Evolutionary conservation across 2,113 vertebrate species (phyloP), one percentile per base, ranked within the genome.

Genomic region (Channa maculata): DNA sequence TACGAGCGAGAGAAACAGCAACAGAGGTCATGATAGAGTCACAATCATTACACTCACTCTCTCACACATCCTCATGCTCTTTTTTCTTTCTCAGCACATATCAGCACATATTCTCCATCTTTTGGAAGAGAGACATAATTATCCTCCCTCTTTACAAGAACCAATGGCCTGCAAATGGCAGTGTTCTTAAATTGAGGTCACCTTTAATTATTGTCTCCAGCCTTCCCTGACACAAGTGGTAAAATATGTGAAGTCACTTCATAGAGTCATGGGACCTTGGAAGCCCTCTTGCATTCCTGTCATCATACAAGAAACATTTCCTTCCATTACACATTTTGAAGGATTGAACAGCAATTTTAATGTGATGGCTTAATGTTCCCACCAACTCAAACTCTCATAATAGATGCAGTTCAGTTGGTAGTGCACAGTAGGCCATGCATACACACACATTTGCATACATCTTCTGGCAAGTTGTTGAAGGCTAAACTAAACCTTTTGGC

Each of bases 111-210:
- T 75, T 76, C 50, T 49, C 45, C 72, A 67, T 72, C 71, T 80
- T 72, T 87, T 75, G 7, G 51, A 75, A 12, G 39, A 52, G 70
- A 76, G 38, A 52, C n/a, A 48, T 63, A 68, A 70, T 68, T 44
- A 33, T 43, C 75, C 41, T 48, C 49, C 37, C 62, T 79, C 63
- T 82, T 79, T 64, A 48, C 37, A 41, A 46, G 71, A 90, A 79
- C 75, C 78, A 79, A 74, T 80, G 73, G 41, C 79, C 54, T 38
- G 37, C 58, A 77, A 79, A 82, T 61, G 77, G 87, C 72, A 57
- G 51, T 24, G 66, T 67, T 80, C 68, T 67, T 63, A 90, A 83
- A 91, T 89, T 89, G 86, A 79, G 89, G 89, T 91, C 89, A 87
- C 70, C 75, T 87, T 84, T 75, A 90, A 85, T 87, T 86, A 88